Evolutionary conservation across 2,888 invertebrate species (phyloP), one percentile per base, ranked within the genome.

Genomic region (Chaetogeoica ovagalla): DNA sequence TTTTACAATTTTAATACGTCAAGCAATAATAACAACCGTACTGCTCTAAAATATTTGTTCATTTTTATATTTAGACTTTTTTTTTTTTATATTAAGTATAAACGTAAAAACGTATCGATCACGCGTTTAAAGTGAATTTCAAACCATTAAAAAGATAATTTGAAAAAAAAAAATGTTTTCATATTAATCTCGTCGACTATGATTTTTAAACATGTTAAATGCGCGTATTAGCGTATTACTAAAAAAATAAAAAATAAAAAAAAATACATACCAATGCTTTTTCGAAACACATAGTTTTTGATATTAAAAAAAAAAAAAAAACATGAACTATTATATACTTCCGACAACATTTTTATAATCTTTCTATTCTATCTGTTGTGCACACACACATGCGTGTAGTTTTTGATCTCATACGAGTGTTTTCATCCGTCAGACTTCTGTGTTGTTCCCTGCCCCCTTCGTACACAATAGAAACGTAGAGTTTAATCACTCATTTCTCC

Each of bases 401-500:
- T 21, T 70, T 71, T 37, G 57, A n/a, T 62, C 23, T 72, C 62
- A 6, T 43, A 59, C 59, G 30, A 30, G 43, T 43, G 60, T 72
- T 48, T 43, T 71, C 71, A 72, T 72, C n/a, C 19, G 23, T 0
- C 59, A 21, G 23, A 66, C 15, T 15, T 3, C 23, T 62, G 23
- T 23, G 57, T 57, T 72, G 19, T 43, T 72, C 23, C 60, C n/a
- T 23, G 7, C 4, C 13, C 23, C 30, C 30, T 30, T 30, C 1
- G 2, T 48, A 19, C 43, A 72, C 72, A 72, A 30, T 62, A 48
- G 62, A 30, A 62, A 72, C 30, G 30, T n/a, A n/a, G 48, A 30
- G 62, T 72, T 62, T 62, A 72, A 62, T 72, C 60, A 30, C 11
- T 72, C 48, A 71, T 30, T 30, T 60, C 60, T 60, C 48, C 60